Evolutionary conservation across 2,888 invertebrate genomes (phyloP), one percentile per base, ranked within the genome.

Genomic region (Eristalis intricaria): DNA sequence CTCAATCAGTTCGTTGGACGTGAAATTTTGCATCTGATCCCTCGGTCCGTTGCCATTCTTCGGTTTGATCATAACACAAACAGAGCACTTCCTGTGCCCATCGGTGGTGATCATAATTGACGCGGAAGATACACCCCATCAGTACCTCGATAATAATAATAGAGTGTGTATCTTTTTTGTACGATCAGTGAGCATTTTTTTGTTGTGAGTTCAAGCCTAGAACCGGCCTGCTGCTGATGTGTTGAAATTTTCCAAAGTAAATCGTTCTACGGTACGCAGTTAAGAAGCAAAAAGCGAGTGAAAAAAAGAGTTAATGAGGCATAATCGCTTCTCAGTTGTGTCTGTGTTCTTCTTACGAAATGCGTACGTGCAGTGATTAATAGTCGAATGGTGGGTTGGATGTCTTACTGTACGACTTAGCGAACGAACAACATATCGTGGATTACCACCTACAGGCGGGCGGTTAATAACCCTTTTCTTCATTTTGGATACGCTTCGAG

Each of bases 401-500:
- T 64, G 58, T 38, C 38, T 78, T 77, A 43, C 11, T 66, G 19
- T 29, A 60, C 40, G 43, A 43, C 70, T 61, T 63, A 66, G 38
- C 60, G 40, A 10, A 69, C 32, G 32, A 29, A 22, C n/a, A 32
- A 58, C 73, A 82, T 10, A 26, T 78, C 58, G 40, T 70, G 82
- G 86, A 86, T 86, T 75, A 86, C 78, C 70, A 71, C 60, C 82
- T 74, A 65, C 73, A 65, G 78, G 61, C 74, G 56, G 61, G n/a
- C 43, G 75, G 56, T 75, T 76, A 78, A 86, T 83, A 83, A 83
- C 83, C 78, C 83, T 79, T 82, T 10, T 32, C 32, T 63, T 77
- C 43, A 68, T 68, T 77, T 79, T 83, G 86, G 83, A 87, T 87
- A 83, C 75, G 60, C 65, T 40, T 77, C 69, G 61, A 83, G 75